A percentile compares a stretch with the other conserved stretches of the same genome.
phyloP scores from a whole-genome alignment of 2,888 invertebrate genomes.

The Lasioglossum zephyrum region DNA sequence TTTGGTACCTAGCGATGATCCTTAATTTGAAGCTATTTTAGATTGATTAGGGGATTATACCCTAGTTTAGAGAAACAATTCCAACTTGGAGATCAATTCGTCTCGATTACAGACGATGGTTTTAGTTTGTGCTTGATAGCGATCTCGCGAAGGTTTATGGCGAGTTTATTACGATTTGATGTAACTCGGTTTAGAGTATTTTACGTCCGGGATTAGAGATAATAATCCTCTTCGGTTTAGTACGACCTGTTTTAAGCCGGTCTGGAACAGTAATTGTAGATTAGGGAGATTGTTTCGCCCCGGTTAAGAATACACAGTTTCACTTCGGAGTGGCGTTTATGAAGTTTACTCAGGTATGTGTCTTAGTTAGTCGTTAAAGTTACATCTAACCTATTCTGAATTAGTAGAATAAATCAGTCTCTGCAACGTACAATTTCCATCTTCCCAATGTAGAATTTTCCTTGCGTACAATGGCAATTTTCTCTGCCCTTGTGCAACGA shows the following conservation, averaged over 20 bases:
- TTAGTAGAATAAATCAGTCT: background rate
- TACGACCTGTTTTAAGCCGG: background rate
- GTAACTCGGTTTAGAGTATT: background rate
- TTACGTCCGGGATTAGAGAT: background rate
- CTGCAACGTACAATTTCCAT: background rate
- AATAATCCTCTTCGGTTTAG: background rate
- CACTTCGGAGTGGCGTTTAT: background rate
- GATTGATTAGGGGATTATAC: background rate
- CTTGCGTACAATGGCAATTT: background rate
- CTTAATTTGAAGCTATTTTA: background rate
- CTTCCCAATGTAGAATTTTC: background rate
- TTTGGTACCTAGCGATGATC: background rate
- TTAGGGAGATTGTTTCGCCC: background rate
- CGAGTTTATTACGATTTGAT: background rate
- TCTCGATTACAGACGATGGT: background rate
- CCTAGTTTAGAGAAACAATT: background rate
- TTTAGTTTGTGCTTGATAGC: background rate
- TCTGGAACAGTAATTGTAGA: background rate
- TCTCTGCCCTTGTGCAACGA: background rate
- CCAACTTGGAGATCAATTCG: background rate
- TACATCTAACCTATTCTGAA: background rate
- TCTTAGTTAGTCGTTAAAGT: background rate
- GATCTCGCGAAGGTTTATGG: background rate
- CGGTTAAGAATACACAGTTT: background rate
- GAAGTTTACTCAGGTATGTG: background rate